Conservation (phyloP, 2,113 vertebrate genomes). For the Pelecanoides urinatrix region DNA sequence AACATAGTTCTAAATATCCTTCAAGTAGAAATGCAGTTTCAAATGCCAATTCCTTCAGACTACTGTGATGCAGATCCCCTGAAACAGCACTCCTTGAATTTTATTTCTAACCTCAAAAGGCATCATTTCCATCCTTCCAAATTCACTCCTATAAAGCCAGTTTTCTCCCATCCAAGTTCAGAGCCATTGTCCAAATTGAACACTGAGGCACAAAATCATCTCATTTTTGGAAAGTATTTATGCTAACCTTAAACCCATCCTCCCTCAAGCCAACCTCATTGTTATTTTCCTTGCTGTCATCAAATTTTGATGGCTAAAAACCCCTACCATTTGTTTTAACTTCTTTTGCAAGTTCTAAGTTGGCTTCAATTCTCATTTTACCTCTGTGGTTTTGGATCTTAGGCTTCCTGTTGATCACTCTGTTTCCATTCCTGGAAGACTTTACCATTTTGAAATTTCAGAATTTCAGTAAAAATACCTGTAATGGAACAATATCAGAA, state of each 20-base stretch:
- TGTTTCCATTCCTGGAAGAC: neutral
- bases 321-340: neutral
- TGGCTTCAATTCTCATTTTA: neutral
- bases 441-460: neutral
- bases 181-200: neutral
- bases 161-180: neutral
- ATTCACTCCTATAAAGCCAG: neutral
- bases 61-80: neutral
- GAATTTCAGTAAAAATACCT: neutral
- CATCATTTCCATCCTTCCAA: neutral
- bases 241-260: neutral
- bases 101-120: neutral
- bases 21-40: neutral
- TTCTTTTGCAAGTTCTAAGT: neutral
- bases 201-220: neutral
- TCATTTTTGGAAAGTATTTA: neutral
- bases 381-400: neutral
- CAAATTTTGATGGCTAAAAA: neutral
- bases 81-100: neutral
- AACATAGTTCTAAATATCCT: slow-evolving; percentile 1
- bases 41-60: neutral
- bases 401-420: neutral
- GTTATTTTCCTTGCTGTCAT: neutral
- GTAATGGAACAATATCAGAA: neutral
- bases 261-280: neutral